Conservation (phyloP, 2,797 vertebrate genomes). For the Coilia nasus region DNA sequence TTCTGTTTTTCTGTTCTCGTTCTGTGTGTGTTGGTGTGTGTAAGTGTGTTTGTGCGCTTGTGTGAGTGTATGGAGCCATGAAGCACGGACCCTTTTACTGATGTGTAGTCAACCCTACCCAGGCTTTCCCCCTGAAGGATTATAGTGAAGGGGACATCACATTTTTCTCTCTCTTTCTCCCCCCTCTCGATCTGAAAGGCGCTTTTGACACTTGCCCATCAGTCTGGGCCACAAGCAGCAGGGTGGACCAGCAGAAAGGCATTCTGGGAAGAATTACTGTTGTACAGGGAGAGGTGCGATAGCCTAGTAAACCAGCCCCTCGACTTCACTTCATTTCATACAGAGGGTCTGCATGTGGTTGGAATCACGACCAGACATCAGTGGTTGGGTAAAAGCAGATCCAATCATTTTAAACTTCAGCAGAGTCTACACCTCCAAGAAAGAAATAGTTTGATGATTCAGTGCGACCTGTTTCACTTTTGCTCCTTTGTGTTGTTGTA, state of each 20-base stretch:
- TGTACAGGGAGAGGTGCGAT: too few relatives aligned
- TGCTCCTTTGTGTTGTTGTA: not conserved
- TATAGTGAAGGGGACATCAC: not conserved
- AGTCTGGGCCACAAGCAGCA: not conserved
- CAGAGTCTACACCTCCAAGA: too few relatives aligned
- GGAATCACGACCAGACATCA: too few relatives aligned
- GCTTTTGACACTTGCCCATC: not conserved
- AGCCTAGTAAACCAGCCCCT: too few relatives aligned
- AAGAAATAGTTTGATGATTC: too few relatives aligned
- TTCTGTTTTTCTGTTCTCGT: not conserved
- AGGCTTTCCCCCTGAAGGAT: not conserved
- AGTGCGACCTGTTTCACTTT: not conserved
- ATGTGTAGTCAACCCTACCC: slow-evolving; percentile 4
- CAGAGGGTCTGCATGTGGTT: too few relatives aligned
- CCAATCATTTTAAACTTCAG: too few relatives aligned
- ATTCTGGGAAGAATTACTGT: not conserved
- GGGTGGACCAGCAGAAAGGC: not conserved
- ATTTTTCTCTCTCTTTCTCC: not conserved
- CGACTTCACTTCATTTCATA: too few relatives aligned
- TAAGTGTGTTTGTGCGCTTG: not conserved
- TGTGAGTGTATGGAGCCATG: not conserved
- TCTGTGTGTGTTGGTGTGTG: too few relatives aligned
- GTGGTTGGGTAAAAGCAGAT: too few relatives aligned
- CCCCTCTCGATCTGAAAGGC: not conserved
- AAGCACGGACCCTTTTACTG: not conserved